Evolutionary conservation across 30 jellyfish, hydroid and myxozoan species (phyloP).

Genomic region (Mastigias papua): DNA sequence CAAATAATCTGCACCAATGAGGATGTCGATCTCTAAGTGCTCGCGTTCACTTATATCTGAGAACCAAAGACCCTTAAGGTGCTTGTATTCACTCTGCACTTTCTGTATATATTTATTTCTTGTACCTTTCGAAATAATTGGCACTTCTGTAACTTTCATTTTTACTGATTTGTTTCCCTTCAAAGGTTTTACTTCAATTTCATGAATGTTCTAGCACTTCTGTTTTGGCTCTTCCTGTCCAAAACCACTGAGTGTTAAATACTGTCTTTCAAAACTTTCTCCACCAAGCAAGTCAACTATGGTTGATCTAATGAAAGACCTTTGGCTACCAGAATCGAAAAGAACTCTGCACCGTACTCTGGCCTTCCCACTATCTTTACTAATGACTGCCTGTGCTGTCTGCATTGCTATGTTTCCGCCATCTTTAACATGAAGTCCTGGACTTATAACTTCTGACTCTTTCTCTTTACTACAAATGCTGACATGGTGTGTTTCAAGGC

Average conservation of each 20-base stretch:
- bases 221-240: slow-evolving; percentile 17
- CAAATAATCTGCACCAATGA: slow-evolving; percentile 35
- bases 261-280: background rate
- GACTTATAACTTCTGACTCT: slow-evolving; percentile 6
- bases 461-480: slow-evolving; percentile 27
- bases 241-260: slow-evolving; percentile 27
- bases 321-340: slow-evolving; percentile 35
- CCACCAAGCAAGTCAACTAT: slow-evolving; percentile 10
- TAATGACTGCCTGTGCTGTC: slow-evolving; percentile 48
- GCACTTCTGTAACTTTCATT: slow-evolving; percentile 42
- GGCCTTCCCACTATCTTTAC: background rate
- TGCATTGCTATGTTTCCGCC: slow-evolving; percentile 52
- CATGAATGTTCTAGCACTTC: slow-evolving; percentile 13
- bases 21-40: slow-evolving; percentile 23
- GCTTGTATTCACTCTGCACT: slow-evolving; percentile 12
- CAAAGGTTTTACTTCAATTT: slow-evolving; percentile 21
- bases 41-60: slow-evolving; percentile 39
- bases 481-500: slow-evolving; percentile 18
- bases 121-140: slow-evolving; percentile 40
- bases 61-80: slow-evolving; percentile 14
- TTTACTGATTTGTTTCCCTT: slow-evolving; percentile 30
- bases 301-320: slow-evolving; percentile 18
- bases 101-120: slow-evolving; percentile 18
- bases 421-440: slow-evolving; percentile 58
- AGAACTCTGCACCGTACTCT: slow-evolving; percentile 49